A percentile compares a stretch with the other conserved stretches of the same genome.
Conservation (phyloP, 1,140 invertebrate genomes). For the Nymphalis io region DNA sequence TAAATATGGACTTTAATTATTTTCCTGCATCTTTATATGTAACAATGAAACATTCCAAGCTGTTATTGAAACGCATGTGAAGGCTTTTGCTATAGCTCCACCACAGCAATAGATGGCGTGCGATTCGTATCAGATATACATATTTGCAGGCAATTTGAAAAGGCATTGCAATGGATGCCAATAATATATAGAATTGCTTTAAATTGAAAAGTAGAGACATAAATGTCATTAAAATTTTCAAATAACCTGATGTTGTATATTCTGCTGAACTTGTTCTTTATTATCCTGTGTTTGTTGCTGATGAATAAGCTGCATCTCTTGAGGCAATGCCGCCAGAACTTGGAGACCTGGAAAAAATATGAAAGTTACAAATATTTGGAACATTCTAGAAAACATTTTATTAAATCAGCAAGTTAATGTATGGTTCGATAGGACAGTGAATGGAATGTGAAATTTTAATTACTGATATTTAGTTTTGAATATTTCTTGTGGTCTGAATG, state of each 20-base stretch:
- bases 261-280: slow-evolving; percentile 53
- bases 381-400: background rate
- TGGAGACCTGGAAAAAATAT: slow-evolving; percentile 81
- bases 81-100: too few relatives aligned
- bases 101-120: too few relatives aligned
- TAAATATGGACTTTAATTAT: too few relatives aligned
- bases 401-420: background rate
- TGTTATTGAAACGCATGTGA: too few relatives aligned
- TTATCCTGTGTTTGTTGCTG: slow-evolving; percentile 48
- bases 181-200: too few relatives aligned
- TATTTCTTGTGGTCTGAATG: background rate
- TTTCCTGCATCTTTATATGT: too few relatives aligned
- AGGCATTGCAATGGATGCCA: too few relatives aligned
- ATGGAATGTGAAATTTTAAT: background rate
- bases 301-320: slow-evolving; percentile 83
- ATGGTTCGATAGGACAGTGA: background rate
- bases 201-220: too few relatives aligned
- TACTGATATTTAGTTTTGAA: background rate
- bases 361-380: background rate
- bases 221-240: slow-evolving; percentile 1
- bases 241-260: slow-evolving; percentile 65
- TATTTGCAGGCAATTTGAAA: too few relatives aligned
- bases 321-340: slow-evolving; percentile 84
- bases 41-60: too few relatives aligned
- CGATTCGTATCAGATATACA: too few relatives aligned